These are phyloP conservation scores for Acipenser ruthenus DNA, from an alignment of 2,797 vertebrate species.

Conservation along the genomic window DNA sequence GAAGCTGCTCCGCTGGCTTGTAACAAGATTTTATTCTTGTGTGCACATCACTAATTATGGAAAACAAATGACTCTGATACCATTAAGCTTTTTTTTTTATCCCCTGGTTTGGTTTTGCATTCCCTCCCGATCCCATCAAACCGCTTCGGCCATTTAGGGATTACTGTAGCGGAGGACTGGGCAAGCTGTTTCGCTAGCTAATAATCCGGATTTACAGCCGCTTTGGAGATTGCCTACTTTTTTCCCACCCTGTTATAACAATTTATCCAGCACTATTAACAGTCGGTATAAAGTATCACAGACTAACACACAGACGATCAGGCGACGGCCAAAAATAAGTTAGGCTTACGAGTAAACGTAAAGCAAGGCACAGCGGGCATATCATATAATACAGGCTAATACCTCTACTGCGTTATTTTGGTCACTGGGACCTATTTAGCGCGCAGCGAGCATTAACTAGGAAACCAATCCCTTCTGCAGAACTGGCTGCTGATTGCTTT, in stretches of 20 bases:
- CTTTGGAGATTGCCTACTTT: conserved; percentile 21
- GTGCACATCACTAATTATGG: too few species aligned
- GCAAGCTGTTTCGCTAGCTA: background rate
- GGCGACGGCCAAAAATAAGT: too few species aligned
- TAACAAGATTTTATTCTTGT: too few species aligned
- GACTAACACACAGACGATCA: too few species aligned
- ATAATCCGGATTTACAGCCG: conserved; percentile 25
- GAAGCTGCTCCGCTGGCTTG: too few species aligned
- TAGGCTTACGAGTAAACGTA: background rate
- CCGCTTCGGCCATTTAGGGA: conserved; percentile 26
- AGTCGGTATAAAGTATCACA: too few species aligned
- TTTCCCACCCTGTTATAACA: background rate
- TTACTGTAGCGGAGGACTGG: conserved; percentile 22
- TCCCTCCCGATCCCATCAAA: conserved; percentile 28
- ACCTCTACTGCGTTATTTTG: conserved; percentile 19
- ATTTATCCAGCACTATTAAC: too few species aligned
- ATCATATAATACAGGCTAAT: background rate
- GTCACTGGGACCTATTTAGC: conserved; percentile 22
- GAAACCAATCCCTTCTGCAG: conserved; percentile 25
- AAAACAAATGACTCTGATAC: conserved; percentile 16
- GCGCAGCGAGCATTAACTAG: conserved; percentile 28
- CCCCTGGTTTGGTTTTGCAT: conserved; percentile 29
- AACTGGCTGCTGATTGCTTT: conserved; percentile 37
- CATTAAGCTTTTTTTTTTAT: too few species aligned
- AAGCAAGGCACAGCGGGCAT: background rate